A percentile compares a stretch with the other conserved stretches of the same genome.
Conservation (phyloP, 1,140 invertebrate species). For the Drosophila paulistorum region DNA sequence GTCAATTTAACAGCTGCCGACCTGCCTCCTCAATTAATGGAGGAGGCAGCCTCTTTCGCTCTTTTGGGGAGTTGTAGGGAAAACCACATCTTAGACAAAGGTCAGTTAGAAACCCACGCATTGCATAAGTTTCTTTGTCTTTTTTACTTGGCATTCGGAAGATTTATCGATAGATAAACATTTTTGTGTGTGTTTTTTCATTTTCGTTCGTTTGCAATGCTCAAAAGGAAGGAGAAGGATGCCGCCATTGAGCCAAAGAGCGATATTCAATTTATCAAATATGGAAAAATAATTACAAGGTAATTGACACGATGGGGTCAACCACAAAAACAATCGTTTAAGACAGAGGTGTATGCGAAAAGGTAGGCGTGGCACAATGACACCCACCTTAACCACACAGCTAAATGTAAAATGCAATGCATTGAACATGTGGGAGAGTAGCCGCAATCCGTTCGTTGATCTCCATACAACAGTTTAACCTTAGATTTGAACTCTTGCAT, state of each 20-base stretch:
- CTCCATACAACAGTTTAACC: constrained; percentile 79
- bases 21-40: constrained; percentile 23
- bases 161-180: constrained; percentile 50
- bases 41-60: no score
- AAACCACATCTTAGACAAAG: constrained; percentile 40
- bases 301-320: constrained; percentile 72
- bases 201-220: constrained; percentile 1
- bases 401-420: background rate
- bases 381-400: constrained; percentile 52
- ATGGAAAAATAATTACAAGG: constrained; percentile 73
- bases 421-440: constrained; percentile 9
- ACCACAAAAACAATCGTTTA: background rate
- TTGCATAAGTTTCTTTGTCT: constrained; percentile 56
- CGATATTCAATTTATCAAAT: constrained; percentile 79
- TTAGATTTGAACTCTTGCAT: constrained; percentile 61
- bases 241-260: constrained; percentile 11
- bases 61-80: no score
- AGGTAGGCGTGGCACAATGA: constrained; percentile 52
- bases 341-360: background rate
- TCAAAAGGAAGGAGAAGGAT: background rate
- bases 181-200: constrained; percentile 5
- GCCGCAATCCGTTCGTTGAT: constrained; percentile 60
- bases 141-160: constrained; percentile 27
- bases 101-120: constrained; percentile 65
- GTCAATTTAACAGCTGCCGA: constrained; percentile 59